Base-by-base conservation (phyloP, 2,797 vertebrate species). In the Vespertilio murinus region DNA sequence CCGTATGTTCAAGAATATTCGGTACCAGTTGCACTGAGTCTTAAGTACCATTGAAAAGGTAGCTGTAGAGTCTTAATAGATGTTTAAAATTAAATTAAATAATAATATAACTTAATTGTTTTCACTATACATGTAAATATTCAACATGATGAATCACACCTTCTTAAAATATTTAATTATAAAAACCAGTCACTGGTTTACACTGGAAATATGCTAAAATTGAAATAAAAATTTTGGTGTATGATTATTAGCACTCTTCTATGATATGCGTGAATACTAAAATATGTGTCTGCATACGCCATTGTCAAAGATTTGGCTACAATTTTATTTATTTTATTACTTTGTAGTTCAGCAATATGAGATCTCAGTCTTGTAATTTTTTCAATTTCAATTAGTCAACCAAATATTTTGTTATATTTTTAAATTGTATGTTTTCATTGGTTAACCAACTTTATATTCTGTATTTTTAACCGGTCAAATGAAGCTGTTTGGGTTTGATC, bases 1-100 rank as follows among this genome's bases (percentile, higher is more conserved):
- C 13, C n/a, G 77, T 73, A 40, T 75, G n/a, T 73, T 93, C 54
- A 80, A 70, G 28, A 92, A 16, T 69, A 64, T 47, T 81, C 93
- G 87, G 23, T 38, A 84, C 33, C 45, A 89, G 33, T 94, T 56
- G 88, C 38, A 90, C 18, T 87, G 35, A 80, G 23, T 77, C 89
- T 92, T 77, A 59, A 80, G 65, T 79, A 64, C 40, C 25, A 59
- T 30, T 91, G 12, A 89, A 95, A 95, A 87, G 2, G 2, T 83
- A 73, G 6, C 12, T 64, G 8, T 59, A 85, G 30, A 47, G 65
- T 83, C 79, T 79, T 84, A 92, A 75, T n/a, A 86, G 28, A 69
- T 73, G 88, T 87, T 61, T 81, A 75, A 59, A 94, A 47, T 93
- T 90, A 81, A 35, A 3, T 45, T 20, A 65, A 45, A 91, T 70